Conservation (phyloP, 2,888 invertebrate species). For the Amblyjoppa proteus region DNA sequence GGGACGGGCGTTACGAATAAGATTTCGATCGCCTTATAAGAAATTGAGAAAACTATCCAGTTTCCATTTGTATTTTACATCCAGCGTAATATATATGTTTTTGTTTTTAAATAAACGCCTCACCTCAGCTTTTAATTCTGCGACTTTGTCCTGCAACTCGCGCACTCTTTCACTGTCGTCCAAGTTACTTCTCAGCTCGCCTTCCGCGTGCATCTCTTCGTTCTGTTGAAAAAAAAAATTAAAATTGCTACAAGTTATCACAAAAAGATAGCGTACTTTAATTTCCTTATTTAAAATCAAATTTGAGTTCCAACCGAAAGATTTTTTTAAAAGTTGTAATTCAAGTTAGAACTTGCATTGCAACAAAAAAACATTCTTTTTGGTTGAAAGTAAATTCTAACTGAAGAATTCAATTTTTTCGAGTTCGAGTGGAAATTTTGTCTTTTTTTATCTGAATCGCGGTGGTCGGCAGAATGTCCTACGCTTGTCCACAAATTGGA, state of each 20-base stretch:
- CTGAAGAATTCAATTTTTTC: too few species aligned
- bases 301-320: too few species aligned
- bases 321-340: too few species aligned
- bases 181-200: slow-evolving; percentile 94
- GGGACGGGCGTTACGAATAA: background rate
- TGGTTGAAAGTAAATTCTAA: too few species aligned
- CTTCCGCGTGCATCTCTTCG: slow-evolving; percentile 97
- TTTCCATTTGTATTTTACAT: background rate
- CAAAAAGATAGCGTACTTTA: too few species aligned
- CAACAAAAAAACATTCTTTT: too few species aligned
- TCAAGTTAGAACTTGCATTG: too few species aligned
- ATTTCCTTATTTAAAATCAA: too few species aligned
- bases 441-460: too few species aligned
- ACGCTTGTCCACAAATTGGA: too few species aligned
- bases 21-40: background rate
- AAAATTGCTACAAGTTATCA: background rate
- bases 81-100: background rate
- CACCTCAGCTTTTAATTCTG: slow-evolving; percentile 97
- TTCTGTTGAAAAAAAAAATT: slow-evolving; percentile 88
- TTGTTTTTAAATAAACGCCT: slow-evolving; percentile 75
- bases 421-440: too few species aligned
- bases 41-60: background rate
- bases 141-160: slow-evolving; percentile 96
- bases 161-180: slow-evolving; percentile 95
- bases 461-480: too few species aligned